Evolutionary conservation across 92 coral and sea anemone species (phyloP).

Genomic region (Zoanthus gigantus): DNA sequence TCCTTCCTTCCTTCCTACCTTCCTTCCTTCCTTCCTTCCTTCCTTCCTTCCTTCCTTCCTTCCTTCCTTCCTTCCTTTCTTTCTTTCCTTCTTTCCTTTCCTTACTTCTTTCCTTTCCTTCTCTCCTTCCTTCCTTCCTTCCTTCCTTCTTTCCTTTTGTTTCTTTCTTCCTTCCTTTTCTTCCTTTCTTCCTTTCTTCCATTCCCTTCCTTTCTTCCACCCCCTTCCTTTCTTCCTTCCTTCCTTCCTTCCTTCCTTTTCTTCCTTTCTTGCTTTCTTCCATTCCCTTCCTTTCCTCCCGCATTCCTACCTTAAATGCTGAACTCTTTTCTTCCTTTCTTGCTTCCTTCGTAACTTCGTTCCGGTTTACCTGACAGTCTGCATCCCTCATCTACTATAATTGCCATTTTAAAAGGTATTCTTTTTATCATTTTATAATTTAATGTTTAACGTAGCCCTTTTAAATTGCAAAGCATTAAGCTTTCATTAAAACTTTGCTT

Average conservation of each 20-base stretch:
- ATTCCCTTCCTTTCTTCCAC: background rate
- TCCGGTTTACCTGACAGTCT: background rate
- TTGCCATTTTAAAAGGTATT: too few relatives aligned
- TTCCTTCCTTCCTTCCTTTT: background rate
- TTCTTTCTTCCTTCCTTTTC: too few relatives aligned
- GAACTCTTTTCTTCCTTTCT: background rate
- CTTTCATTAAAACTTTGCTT: too few relatives aligned
- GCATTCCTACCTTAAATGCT: background rate
- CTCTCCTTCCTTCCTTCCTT: background rate
- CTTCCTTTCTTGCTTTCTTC: background rate
- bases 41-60: background rate
- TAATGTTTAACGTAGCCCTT: too few relatives aligned
- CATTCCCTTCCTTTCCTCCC: background rate
- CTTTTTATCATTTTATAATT: background rate
- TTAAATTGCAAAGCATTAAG: too few relatives aligned
- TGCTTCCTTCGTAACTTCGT: background rate
- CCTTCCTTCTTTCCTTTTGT: background rate
- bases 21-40: background rate
- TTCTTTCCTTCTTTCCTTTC: background rate
- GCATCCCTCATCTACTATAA: background rate
- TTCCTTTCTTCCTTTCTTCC: background rate
- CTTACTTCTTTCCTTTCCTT: background rate
- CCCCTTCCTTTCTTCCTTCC: background rate
- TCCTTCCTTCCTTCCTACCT: too few relatives aligned
- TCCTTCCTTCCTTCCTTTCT: background rate